Evolutionary conservation across 2,797 vertebrate species (phyloP), one percentile per base, ranked within the genome.

Genomic region (Ara ararauna): DNA sequence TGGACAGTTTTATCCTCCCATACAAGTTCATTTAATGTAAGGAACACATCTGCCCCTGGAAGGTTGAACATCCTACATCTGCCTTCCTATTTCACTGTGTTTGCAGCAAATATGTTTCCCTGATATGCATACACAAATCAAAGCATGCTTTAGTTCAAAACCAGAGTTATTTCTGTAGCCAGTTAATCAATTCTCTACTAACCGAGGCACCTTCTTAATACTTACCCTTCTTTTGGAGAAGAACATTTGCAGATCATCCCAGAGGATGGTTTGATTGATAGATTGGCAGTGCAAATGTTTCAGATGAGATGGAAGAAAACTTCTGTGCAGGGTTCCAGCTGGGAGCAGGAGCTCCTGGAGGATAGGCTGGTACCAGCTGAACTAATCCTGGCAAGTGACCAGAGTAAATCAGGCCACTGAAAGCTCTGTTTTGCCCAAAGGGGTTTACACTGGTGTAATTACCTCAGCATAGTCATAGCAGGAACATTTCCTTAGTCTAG

Each of bases 341-440:
- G 89, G 89, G 90, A 86, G 83, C 93, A 70, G 77, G 85, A 95
- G 93, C 90, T 93, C 48, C 91, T 66, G 84, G 60, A 92, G 95
- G 86, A 89, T 34, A 56, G 87, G 94, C 89, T 95, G 91, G 51
- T 94, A 96, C 95, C 94, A 90, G 96, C 95, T 91, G 89, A 96
- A 95, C 88, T 93, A 90, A 93, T 87, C 93, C 96, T 97, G 96
- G 93, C 96, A 96, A 93, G 80, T 94, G 89, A 94, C 95, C 96
- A 96, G 95, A 44, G 23, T 91, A 96, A 96, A 96, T 94, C 96
- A 94, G 94, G 95, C 90, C 96, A 96, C 93, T 87, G 91, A 94
- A 94, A 95, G 91, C 95, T 94, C 88, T 97, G 90, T 96, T 96
- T 96, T 96, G 95, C 95, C 96, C 95, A 93, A 90, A 93, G 96